A percentile compares a stretch with the other conserved stretches of the same genome.
These are phyloP conservation scores for Pararge aegeria DNA, from an alignment of 1,140 invertebrate species.

Conservation along the genomic window DNA sequence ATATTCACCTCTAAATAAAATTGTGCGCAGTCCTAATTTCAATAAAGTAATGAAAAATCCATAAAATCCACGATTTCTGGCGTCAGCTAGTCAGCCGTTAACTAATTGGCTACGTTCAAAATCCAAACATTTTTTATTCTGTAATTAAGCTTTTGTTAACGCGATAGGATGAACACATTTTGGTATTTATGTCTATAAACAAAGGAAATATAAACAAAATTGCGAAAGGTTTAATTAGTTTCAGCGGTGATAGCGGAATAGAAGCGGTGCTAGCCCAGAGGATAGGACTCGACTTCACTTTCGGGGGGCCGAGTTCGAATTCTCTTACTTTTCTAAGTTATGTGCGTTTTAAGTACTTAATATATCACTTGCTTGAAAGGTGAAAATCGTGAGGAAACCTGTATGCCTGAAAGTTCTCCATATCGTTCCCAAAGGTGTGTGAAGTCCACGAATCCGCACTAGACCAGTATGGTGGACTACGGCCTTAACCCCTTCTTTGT, in stretches of 20 bases:
- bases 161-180: background rate
- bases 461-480: no score
- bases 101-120: slow-evolving; percentile 13
- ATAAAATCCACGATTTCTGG: background rate
- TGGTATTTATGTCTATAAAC: background rate
- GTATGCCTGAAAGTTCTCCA: no score
- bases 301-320: no score
- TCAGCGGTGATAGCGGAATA: background rate
- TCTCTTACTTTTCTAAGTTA: no score
- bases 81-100: background rate
- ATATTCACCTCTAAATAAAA: background rate
- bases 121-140: slow-evolving; percentile 1
- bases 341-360: no score
- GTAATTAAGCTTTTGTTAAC: slow-evolving; percentile 11
- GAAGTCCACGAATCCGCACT: no score
- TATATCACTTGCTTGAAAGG: no score
- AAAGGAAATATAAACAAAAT: background rate
- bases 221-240: background rate
- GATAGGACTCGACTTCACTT: no score
- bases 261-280: no score
- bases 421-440: no score
- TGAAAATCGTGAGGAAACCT: no score
- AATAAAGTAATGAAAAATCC: background rate
- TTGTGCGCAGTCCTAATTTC: background rate
- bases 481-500: no score